Evolutionary conservation across 1,140 invertebrate genomes (phyloP).

Genomic region (Heterodera carotae): DNA sequence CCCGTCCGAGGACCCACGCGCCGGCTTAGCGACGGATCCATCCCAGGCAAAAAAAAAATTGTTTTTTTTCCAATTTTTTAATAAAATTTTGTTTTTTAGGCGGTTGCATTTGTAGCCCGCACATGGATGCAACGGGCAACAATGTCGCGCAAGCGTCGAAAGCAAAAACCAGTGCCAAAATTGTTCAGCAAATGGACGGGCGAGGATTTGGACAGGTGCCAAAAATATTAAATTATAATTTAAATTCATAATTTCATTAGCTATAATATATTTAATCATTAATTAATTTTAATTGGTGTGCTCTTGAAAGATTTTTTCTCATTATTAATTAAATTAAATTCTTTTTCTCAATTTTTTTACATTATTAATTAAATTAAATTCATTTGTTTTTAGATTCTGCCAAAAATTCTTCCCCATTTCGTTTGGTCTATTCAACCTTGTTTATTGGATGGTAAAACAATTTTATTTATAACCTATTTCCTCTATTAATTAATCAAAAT

Average conservation of each 20-base stretch:
- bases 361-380: too few species aligned
- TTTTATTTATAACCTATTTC: too few species aligned
- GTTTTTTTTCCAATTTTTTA: too few species aligned
- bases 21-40: too few species aligned
- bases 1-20: too few species aligned
- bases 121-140: conserved; percentile 38
- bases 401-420: conserved; percentile 63
- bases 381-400: conserved; percentile 60
- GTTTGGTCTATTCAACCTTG: conserved; percentile 60
- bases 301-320: too few species aligned
- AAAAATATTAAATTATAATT: conserved; percentile 17
- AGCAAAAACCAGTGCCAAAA: conserved; percentile 47
- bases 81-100: conserved; percentile 43
- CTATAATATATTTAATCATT: neutral
- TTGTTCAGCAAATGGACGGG: conserved; percentile 64
- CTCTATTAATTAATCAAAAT: too few species aligned
- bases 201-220: conserved; percentile 63
- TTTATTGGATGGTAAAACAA: conserved; percentile 55
- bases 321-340: too few species aligned
- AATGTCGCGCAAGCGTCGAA: conserved; percentile 26
- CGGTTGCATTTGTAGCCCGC: conserved; percentile 35
- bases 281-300: neutral
- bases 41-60: too few species aligned
- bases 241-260: conserved; percentile 28
- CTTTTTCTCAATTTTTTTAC: neutral